These are phyloP conservation scores for Cabera pusaria DNA, from an alignment of 2,888 invertebrate genomes.

Conservation along the genomic window DNA sequence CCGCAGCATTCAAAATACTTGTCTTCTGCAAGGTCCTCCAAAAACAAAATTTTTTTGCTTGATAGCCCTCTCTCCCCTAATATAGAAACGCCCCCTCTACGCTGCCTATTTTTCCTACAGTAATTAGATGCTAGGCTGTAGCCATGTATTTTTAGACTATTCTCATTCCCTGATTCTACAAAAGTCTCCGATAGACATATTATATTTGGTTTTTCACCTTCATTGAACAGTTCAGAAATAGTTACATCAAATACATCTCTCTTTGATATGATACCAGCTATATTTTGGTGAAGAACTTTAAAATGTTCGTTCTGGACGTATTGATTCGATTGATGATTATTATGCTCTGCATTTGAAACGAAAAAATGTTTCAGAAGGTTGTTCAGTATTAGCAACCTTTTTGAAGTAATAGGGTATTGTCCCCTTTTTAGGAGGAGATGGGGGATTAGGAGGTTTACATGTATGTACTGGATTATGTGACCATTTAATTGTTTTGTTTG, in stretches of 20 bases:
- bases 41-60: background rate
- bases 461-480: background rate
- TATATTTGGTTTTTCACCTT: slow-evolving; percentile 7
- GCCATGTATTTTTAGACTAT: slow-evolving; percentile 6
- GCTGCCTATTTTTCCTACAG: background rate
- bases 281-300: slow-evolving; percentile 13
- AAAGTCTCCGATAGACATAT: slow-evolving; percentile 20
- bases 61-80: background rate
- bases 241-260: slow-evolving; percentile 9
- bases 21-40: too few relatives aligned
- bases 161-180: slow-evolving; percentile 12
- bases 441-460: too few relatives aligned
- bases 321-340: too few relatives aligned
- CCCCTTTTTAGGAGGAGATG: background rate
- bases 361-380: background rate
- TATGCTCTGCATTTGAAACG: background rate
- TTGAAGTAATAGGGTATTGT: slow-evolving; percentile 1
- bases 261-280: slow-evolving; percentile 13
- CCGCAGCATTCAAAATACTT: too few relatives aligned
- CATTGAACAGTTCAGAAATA: slow-evolving; percentile 1
- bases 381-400: background rate
- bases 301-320: too few relatives aligned
- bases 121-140: slow-evolving; percentile 10
- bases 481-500: background rate
- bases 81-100: slow-evolving; percentile 1